Conservation (phyloP, 2,113 vertebrate species). For the Chloebia gouldiae region DNA sequence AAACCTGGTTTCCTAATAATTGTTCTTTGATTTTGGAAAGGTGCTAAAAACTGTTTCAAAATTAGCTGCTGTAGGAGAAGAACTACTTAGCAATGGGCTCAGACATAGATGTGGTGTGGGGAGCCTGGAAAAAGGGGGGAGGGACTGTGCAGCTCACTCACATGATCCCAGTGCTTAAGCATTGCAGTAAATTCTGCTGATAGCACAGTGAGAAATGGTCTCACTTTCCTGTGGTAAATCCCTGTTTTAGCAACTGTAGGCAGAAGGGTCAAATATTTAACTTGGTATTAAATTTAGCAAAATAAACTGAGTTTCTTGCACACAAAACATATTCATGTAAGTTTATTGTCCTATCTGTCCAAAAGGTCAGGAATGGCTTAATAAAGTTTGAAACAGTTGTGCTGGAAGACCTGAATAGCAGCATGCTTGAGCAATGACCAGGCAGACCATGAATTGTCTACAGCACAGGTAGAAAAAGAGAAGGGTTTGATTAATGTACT, state of each 20-base stretch:
- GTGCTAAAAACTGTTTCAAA: background rate
- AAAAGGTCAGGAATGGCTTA: background rate
- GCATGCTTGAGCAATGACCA: background rate
- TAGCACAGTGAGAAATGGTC: background rate
- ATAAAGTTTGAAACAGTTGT: background rate
- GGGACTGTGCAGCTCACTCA: background rate
- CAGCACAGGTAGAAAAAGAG: background rate
- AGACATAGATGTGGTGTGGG: background rate
- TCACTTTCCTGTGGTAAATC: background rate
- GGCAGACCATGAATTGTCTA: background rate
- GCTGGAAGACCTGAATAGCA: background rate
- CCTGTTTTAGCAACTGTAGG: constrained; percentile 14
- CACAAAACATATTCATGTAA: background rate
- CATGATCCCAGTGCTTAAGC: background rate
- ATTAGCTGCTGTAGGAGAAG: background rate
- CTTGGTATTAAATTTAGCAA: background rate
- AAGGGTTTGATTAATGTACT: background rate
- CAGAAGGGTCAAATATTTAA: constrained; percentile 42
- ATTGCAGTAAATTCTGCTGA: background rate
- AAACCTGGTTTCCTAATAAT: background rate
- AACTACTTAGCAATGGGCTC: background rate
- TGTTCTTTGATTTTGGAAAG: background rate
- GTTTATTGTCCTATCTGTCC: background rate
- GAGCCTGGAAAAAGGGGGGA: background rate
- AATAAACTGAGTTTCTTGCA: background rate